Evolutionary conservation across 1,140 invertebrate genomes (phyloP).

Genomic region (Aradophagus sp.): DNA sequence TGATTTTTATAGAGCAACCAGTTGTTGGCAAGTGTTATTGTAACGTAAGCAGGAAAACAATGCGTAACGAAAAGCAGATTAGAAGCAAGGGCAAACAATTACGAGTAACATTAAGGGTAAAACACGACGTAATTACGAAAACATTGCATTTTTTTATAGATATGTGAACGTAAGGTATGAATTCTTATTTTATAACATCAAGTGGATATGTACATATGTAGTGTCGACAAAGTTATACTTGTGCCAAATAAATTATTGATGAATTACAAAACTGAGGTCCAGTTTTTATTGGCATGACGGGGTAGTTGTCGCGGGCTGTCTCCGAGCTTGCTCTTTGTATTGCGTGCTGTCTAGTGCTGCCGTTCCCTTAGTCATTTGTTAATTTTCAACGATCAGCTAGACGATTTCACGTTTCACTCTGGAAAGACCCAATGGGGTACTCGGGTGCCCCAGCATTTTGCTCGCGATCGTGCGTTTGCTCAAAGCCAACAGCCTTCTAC

Average conservation of each 20-base stretch:
- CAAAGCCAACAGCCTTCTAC: too few species aligned
- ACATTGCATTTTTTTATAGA: constrained; percentile 54
- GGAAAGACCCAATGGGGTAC: too few species aligned
- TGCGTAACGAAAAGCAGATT: constrained; percentile 7
- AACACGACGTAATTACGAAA: constrained; percentile 17
- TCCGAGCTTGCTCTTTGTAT: too few species aligned
- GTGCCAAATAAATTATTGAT: constrained; percentile 58
- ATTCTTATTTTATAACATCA: constrained; percentile 54
- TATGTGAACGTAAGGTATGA: constrained; percentile 51
- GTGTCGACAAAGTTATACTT: constrained; percentile 57
- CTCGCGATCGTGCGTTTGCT: too few species aligned
- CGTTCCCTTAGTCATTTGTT: too few species aligned
- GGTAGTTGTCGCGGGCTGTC: constrained; percentile 6
- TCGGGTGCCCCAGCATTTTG: too few species aligned
- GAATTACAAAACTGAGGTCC: constrained; percentile 48
- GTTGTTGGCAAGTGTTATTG: constrained; percentile 48
- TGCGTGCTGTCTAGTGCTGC: too few species aligned
- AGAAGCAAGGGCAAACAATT: not conserved
- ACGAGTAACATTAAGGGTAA: not conserved
- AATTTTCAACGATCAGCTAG: too few species aligned
- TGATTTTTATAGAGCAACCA: constrained; percentile 51
- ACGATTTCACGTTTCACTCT: too few species aligned
- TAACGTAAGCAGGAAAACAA: constrained; percentile 18
- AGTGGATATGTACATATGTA: constrained; percentile 57
- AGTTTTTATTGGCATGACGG: constrained; percentile 50